Evolutionary conservation across 2,113 vertebrate species (phyloP), one percentile per base, ranked within the genome.

Genomic region (Neogale vison): DNA sequence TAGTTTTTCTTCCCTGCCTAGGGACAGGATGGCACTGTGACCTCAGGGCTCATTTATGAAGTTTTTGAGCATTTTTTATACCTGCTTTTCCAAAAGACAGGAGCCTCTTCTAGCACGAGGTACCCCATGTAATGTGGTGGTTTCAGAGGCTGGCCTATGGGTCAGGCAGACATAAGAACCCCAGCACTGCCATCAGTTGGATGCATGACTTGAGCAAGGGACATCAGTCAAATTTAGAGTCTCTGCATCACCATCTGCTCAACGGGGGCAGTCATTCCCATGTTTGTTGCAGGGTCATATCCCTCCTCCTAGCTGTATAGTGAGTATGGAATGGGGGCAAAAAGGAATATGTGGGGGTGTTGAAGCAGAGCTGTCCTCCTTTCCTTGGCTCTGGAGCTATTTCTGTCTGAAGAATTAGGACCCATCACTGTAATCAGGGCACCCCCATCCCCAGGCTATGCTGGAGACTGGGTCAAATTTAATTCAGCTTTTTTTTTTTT

Each of bases 401-500:
- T 98, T 98, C 92, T 97, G 87, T 98, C 94, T 93, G 71, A 90
- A 97, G 83, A 98, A 97, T 94, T 96, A 93, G 97, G 90, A 76
- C 36, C 92, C 26, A 20, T 65, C 87, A 39, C 83, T 97, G 57
- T 93, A 98, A 98, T 95, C 92, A 97, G 98, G 97, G 52, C 97
- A 95, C 74, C 88, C 95, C 76, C 71, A 81, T 71, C 84, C 81
- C 90, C 87, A 95, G 88, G 95, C 95, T 96, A 24, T 88, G 92
- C 67, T 90, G 95, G 84, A 97, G 97, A 96, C 94, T 93, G 86
- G 95, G 92, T 96, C 93, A 97, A 86, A 90, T 82, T 88, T 92
- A 95, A 94, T 91, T 83, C 39, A 4, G 11, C 72, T 26, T 26
- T 80, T 80, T 86, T 47, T 69, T 55, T 86, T 50, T 61, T 55